Evolutionary conservation across 2,113 vertebrate species (phyloP).

Genomic region (Triplophysa dalaica): DNA sequence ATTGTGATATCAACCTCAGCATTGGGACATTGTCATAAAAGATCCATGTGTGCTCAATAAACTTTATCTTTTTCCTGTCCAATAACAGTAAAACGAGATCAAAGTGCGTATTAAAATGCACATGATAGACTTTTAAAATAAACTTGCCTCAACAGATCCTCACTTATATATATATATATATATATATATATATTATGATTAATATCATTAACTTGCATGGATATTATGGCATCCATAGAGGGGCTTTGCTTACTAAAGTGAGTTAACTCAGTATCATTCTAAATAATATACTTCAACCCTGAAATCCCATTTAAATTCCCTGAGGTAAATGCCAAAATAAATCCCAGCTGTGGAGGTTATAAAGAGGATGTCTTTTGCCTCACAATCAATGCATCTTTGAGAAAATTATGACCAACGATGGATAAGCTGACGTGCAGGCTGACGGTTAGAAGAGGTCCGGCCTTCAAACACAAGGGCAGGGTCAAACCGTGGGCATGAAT

Average conservation of each 20-base stretch:
- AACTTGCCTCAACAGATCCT: no score
- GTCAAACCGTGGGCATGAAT: slow-evolving; percentile 41
- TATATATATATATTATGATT: no score
- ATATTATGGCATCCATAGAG: not conserved
- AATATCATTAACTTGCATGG: not conserved
- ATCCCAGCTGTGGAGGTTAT: slow-evolving; percentile 1
- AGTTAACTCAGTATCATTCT: not conserved
- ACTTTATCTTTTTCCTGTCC: no score
- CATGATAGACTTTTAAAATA: no score
- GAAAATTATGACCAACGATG: slow-evolving; percentile 28
- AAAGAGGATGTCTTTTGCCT: not conserved
- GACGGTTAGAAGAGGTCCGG: slow-evolving; percentile 25
- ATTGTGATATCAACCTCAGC: no score
- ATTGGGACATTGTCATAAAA: no score
- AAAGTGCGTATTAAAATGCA: no score
- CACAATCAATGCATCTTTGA: slow-evolving; percentile 32
- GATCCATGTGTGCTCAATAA: no score
- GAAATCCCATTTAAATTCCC: slow-evolving; percentile 1
- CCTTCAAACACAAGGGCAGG: slow-evolving; percentile 44
- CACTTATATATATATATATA: no score
- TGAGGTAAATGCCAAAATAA: slow-evolving; percentile 20
- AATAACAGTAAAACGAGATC: no score
- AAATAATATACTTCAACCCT: slow-evolving; percentile 21
- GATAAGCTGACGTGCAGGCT: slow-evolving; percentile 20
- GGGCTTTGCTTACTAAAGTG: not conserved